Conservation (phyloP, 2,888 invertebrate species). For the Pherbina coryleti region DNA sequence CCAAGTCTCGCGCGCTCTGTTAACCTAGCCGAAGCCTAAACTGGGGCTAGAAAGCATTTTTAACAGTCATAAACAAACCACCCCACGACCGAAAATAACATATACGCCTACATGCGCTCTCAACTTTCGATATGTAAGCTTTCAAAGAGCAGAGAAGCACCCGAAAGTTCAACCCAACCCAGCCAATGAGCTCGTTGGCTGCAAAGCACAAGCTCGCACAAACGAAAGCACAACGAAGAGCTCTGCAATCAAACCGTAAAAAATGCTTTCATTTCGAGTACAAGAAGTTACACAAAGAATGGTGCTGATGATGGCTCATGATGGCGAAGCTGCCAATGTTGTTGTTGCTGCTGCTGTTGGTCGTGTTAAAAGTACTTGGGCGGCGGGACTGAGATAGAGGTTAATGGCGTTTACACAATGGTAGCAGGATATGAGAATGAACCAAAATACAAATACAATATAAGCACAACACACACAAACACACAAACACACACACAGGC, state of each 20-base stretch:
- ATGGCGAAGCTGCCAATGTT: background rate
- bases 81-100: too few species aligned
- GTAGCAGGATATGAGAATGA: background rate
- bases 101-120: too few species aligned
- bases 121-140: too few species aligned
- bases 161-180: too few species aligned
- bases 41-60: too few species aligned
- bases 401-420: slow-evolving; percentile 4
- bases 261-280: slow-evolving; percentile 23
- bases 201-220: background rate
- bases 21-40: too few species aligned
- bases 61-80: too few species aligned
- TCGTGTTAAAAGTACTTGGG: background rate
- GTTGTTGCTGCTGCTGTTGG: background rate
- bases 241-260: background rate
- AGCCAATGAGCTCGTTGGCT: too few species aligned
- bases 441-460: background rate
- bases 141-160: too few species aligned
- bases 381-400: background rate
- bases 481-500: background rate
- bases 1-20: too few species aligned
- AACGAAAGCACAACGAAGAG: background rate
- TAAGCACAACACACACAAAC: background rate
- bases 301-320: slow-evolving; percentile 42
- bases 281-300: slow-evolving; percentile 55